Percentiles rank a stretch among this genome's conserved stretches.
phyloP scores from a whole-genome alignment of 1,140 invertebrate genomes.

The Ectropis grisescens region DNA sequence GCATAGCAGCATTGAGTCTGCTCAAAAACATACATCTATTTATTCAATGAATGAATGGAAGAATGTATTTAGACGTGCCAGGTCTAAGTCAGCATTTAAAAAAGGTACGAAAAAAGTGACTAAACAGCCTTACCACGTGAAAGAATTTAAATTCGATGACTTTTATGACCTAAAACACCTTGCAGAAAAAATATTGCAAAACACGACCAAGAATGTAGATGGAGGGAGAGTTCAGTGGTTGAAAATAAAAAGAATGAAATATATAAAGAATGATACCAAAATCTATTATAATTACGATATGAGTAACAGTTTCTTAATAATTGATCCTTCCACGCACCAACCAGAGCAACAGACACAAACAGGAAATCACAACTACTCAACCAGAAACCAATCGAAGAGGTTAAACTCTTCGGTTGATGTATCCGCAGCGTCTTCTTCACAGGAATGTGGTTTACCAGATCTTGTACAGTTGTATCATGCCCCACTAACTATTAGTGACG shows the following conservation, averaged over 20 bases:
- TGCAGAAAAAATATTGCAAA: background rate
- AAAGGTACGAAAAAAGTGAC: background rate
- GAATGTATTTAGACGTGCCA: background rate
- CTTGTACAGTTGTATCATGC: background rate
- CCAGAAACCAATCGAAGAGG: background rate
- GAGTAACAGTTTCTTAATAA: background rate
- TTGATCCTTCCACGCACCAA: background rate
- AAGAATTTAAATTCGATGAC: background rate
- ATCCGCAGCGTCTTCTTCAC: too few relatives aligned
- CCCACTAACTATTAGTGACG: background rate
- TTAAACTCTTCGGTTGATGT: too few relatives aligned
- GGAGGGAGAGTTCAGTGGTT: background rate
- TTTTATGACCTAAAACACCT: background rate
- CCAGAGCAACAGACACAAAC: background rate
- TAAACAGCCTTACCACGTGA: background rate
- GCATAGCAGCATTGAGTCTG: conserved; percentile 7
- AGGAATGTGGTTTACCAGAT: too few relatives aligned
- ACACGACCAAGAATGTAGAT: background rate
- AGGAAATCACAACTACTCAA: background rate
- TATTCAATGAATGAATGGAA: background rate
- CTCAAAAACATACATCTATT: conserved; percentile 4
- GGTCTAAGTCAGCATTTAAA: background rate
- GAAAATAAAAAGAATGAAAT: background rate
- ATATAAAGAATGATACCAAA: background rate
- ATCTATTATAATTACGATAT: background rate